These are phyloP conservation scores for Tapera naevia DNA, from an alignment of 2,797 vertebrate genomes.

Conservation along the genomic window DNA sequence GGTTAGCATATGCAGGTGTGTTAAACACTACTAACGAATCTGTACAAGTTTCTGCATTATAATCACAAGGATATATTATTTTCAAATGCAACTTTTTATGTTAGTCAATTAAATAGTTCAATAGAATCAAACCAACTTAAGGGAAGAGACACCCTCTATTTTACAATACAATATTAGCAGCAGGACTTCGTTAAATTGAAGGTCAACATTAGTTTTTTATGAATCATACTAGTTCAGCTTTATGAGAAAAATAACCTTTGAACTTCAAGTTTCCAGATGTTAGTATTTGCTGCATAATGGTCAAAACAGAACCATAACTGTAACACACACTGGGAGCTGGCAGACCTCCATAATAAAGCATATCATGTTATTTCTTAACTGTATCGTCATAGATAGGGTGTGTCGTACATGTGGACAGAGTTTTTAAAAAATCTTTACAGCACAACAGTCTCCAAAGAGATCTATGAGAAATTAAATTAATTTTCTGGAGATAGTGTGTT, in stretches of 20 bases:
- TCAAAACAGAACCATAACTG: slow-evolving; percentile 70
- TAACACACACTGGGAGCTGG: slow-evolving; percentile 36
- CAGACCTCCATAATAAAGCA: background rate
- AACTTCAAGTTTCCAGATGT: slow-evolving; percentile 75
- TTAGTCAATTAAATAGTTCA: slow-evolving; percentile 20
- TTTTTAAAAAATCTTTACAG: slow-evolving; percentile 31
- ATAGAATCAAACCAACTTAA: background rate
- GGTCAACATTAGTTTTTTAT: slow-evolving; percentile 66
- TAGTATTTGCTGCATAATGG: slow-evolving; percentile 65
- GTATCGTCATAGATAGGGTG: slow-evolving; percentile 25
- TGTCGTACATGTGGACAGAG: background rate
- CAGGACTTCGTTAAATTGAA: slow-evolving; percentile 53
- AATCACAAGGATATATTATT: slow-evolving; percentile 13
- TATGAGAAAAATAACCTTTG: slow-evolving; percentile 71
- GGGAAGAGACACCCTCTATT: background rate
- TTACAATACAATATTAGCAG: slow-evolving; percentile 38
- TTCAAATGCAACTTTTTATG: background rate
- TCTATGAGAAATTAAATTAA: background rate
- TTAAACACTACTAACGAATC: background rate
- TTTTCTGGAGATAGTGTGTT: background rate
- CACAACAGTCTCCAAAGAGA: background rate
- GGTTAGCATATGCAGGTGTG: background rate
- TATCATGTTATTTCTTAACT: slow-evolving; percentile 10
- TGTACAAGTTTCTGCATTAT: background rate
- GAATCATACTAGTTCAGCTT: slow-evolving; percentile 65